Base-by-base conservation (phyloP, 2,797 vertebrate species). In the Notolepis coatsorum region DNA sequence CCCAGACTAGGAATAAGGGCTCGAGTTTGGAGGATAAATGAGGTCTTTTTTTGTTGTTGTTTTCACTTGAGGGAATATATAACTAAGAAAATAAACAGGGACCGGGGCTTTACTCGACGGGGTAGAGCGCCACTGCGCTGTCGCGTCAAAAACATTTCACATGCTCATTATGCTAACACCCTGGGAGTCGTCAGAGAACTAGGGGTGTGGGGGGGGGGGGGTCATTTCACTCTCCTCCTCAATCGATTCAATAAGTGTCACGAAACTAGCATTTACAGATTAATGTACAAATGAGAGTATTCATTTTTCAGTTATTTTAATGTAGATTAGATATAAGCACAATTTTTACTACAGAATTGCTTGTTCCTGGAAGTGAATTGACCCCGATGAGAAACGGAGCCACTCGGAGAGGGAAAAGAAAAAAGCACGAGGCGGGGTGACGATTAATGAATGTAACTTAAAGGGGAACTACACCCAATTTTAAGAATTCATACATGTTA, bases 401-500 rank as follows among this genome's bases (percentile, higher is more conserved):
- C 30, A 31, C 46, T 1, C 41, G 15, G 0, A 25, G 45, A 53
- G 39, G 60, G 57, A 61, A 67, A 56, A 49, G 49, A 73, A 37
- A n/a, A n/a, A n/a, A n/a, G n/a, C n/a, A n/a, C n/a, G n/a, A n/a
- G n/a, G n/a, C n/a, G n/a, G n/a, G n/a, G n/a, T n/a, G n/a, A n/a
- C n/a, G n/a, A n/a, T 53, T 5, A 66, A 28, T 41, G 65, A 75
- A 81, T 58, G 55, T 88, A 88, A 78, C 72, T n/a, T n/a, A 73
- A 59, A 61, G 71, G 77, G n/a, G n/a, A n/a, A n/a, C n/a, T n/a
- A n/a, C n/a, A n/a, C n/a, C n/a, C n/a, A n/a, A n/a, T n/a, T n/a
- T n/a, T n/a, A n/a, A n/a, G n/a, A n/a, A n/a, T n/a, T n/a, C n/a
- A n/a, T n/a, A n/a, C n/a, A n/a, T n/a, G n/a, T n/a, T n/a, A n/a